Evolutionary conservation across 2,797 vertebrate species (phyloP).

Genomic region (Enteromius afrohamiltoni): DNA sequence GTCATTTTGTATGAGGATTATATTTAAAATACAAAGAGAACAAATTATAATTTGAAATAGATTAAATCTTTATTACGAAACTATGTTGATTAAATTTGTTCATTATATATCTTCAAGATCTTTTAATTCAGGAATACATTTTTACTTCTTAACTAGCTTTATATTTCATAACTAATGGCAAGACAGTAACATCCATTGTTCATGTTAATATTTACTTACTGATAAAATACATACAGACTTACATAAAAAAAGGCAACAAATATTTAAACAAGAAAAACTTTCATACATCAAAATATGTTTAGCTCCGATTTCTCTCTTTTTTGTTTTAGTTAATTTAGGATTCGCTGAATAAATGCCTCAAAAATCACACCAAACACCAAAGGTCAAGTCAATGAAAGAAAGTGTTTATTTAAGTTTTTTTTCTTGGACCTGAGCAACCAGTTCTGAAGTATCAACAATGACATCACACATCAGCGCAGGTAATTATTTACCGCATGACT

Average conservation of each 20-base stretch:
- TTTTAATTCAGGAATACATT: slow-evolving; percentile 10
- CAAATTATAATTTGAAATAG: too few species aligned
- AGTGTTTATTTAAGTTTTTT: background rate
- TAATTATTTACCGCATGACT: slow-evolving; percentile 11
- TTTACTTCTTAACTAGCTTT: slow-evolving; percentile 1
- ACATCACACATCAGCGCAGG: background rate
- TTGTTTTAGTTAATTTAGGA: background rate
- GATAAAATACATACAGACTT: background rate
- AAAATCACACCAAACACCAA: background rate
- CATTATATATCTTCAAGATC: background rate
- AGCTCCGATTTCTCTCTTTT: background rate
- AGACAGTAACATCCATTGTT: background rate
- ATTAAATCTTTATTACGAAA: slow-evolving; percentile 21
- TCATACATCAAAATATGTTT: background rate
- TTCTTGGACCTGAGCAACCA: background rate
- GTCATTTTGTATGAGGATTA: background rate
- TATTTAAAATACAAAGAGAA: background rate
- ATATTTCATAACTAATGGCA: background rate
- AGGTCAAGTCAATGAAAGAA: background rate
- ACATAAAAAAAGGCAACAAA: background rate
- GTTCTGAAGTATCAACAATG: background rate
- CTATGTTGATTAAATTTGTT: background rate
- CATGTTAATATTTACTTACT: background rate
- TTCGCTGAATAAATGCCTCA: background rate
- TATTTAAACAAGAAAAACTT: background rate